Conservation (phyloP, 1,140 invertebrate genomes). For the Eulimnadia texana region DNA sequence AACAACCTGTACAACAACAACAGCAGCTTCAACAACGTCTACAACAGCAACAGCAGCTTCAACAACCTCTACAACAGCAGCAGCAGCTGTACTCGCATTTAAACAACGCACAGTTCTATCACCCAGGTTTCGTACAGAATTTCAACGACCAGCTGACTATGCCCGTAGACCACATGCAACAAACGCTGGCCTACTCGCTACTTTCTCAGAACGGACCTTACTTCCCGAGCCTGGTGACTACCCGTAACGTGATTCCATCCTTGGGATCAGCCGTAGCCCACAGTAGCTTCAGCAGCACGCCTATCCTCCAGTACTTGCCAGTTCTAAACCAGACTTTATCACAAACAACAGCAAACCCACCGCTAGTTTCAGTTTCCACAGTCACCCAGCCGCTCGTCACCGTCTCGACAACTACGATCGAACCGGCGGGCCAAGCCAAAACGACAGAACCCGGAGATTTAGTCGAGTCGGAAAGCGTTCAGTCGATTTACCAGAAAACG, state of each 20-base stretch:
- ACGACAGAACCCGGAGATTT: not conserved
- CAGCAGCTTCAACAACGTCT: too few relatives aligned
- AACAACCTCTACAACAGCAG: too few relatives aligned
- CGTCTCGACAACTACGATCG: not conserved
- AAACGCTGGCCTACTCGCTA: conserved; percentile 1
- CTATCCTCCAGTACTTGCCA: not conserved
- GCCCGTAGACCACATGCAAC: conserved; percentile 4
- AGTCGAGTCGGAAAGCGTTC: not conserved
- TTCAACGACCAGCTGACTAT: not conserved
- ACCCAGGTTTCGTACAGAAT: not conserved
- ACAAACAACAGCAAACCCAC: too few relatives aligned
- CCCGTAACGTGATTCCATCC: not conserved
- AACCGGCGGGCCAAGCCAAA: not conserved
- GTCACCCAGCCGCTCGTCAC: not conserved
- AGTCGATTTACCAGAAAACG: not conserved
- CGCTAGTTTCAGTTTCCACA: not conserved
- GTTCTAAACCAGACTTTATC: not conserved
- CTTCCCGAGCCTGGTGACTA: not conserved
- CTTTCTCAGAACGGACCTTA: not conserved
- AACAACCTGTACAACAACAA: too few relatives aligned
- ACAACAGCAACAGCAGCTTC: too few relatives aligned
- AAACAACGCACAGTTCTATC: not conserved
- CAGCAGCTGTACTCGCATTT: too few relatives aligned
- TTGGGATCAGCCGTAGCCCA: not conserved
- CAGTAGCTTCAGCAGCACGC: not conserved